phyloP scores from a whole-genome alignment of 2,113 vertebrate genomes.

The Limanda limanda region DNA sequence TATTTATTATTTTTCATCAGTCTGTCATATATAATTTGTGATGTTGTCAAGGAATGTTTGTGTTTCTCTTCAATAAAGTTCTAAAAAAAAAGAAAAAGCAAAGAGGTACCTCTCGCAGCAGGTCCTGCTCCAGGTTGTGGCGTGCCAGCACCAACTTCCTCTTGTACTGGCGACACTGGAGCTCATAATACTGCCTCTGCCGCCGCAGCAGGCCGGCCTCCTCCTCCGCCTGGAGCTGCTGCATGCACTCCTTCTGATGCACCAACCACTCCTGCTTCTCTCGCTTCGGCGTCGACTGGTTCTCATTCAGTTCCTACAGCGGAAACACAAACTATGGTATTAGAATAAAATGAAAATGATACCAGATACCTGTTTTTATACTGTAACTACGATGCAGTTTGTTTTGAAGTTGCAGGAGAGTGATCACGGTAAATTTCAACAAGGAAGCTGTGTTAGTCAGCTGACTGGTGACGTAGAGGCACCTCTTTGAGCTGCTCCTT shows the following conservation, averaged over 20 bases:
- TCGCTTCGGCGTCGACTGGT: constrained; percentile 92
- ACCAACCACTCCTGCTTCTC: constrained; percentile 94
- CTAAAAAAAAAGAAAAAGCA: no score
- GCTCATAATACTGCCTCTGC: constrained; percentile 91
- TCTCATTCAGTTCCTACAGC: constrained; percentile 90
- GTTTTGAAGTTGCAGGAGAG: neutral
- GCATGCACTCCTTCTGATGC: constrained; percentile 92
- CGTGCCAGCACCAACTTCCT: constrained; percentile 91
- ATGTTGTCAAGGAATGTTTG: no score
- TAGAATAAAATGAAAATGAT: neutral
- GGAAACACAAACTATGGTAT: neutral
- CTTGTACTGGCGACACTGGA: constrained; percentile 92
- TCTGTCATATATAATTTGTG: no score
- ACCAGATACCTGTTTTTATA: neutral
- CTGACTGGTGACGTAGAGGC: neutral
- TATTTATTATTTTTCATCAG: no score
- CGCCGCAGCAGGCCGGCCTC: constrained; percentile 88
- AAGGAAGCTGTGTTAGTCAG: neutral
- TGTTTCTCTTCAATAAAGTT: no score
- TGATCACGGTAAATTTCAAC: no score
- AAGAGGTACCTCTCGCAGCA: constrained; percentile 87
- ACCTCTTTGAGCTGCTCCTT: constrained; percentile 96
- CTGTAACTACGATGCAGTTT: no score
- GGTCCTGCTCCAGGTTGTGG: constrained; percentile 92
- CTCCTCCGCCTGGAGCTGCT: constrained; percentile 91